Percentiles rank a stretch among this genome's conserved stretches.
Conservation (phyloP, 2,797 vertebrate species). For the Cebuella pygmaea region DNA sequence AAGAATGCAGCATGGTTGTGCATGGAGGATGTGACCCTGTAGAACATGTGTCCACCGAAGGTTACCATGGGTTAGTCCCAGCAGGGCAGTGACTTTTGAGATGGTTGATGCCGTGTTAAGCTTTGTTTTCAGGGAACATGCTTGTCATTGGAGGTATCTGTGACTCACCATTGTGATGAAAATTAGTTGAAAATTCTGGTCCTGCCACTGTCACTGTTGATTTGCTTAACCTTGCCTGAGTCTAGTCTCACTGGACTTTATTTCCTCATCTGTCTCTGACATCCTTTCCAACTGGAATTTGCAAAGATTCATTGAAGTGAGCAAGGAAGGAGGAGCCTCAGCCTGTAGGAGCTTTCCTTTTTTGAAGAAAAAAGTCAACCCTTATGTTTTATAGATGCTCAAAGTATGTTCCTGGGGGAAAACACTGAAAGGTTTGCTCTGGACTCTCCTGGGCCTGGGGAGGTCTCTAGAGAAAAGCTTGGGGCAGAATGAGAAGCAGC, state of each 20-base stretch:
- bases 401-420: background rate
- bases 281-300: background rate
- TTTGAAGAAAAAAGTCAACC: background rate
- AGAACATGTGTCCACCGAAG: background rate
- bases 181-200: background rate
- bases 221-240: background rate
- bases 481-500: background rate
- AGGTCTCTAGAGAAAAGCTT: background rate
- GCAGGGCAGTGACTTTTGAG: background rate
- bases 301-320: background rate
- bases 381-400: background rate
- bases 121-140: background rate
- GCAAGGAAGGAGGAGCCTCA: background rate
- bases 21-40: background rate
- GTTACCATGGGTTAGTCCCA: background rate
- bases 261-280: background rate
- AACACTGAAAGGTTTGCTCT: background rate
- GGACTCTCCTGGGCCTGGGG: background rate
- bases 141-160: conserved; percentile 10
- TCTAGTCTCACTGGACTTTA: background rate
- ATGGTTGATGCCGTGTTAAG: background rate
- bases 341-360: background rate
- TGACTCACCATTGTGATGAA: background rate
- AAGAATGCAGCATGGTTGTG: background rate
- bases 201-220: background rate